Evolutionary conservation across 2,888 invertebrate species (phyloP), one percentile per base, ranked within the genome.

Genomic region (Tigriopus californicus): DNA sequence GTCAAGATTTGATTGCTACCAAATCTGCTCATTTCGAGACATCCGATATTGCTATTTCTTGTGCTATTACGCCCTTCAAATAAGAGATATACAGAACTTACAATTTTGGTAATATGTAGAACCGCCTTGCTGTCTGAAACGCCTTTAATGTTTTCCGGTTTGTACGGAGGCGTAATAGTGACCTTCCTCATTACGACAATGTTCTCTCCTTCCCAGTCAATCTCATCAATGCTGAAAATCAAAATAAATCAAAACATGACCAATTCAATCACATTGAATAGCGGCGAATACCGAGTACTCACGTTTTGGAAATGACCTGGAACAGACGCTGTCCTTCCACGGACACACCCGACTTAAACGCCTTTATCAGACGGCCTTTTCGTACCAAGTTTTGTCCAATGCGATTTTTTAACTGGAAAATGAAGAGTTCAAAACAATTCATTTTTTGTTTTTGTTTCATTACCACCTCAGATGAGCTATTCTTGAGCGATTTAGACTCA

Each of bases 141-240:
- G 40, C 40, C 54, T 15, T 41, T 33, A 3, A 54, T 22, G 22
- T 54, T 54, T 54, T 54, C 54, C 12, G 54, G 54, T 41, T 18
- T 25, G 41, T 54, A 54, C n/a, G 54, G 54, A 8, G 54, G 54
- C n/a, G 10, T 18, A 54, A 54, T 54, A 1, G 33, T 40, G 40
- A 54, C 41, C 12, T 41, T 24, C n/a, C 22, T 6, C 33, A 54
- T 33, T 10, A 54, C 41, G 15, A 40, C 18, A 41, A 54, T 54
- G 15, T 54, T 54, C 10, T 54, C 54, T n/a, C 54, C 54, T 20
- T 54, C 24, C 54, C 54, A 54, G 6, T 18, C 15, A 5, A 54
- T 22, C 18, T 54, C 54, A 41, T 54, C 54, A n/a, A 54, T 20
- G 15, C 54, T 54, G 22, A 6, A 54, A 41, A 40, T 13, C 15